A percentile compares a stretch with the other conserved stretches of the same genome.
These are phyloP conservation scores for Eospalax fontanierii DNA, from an alignment of 2,797 vertebrate genomes.

Conservation along the genomic window DNA sequence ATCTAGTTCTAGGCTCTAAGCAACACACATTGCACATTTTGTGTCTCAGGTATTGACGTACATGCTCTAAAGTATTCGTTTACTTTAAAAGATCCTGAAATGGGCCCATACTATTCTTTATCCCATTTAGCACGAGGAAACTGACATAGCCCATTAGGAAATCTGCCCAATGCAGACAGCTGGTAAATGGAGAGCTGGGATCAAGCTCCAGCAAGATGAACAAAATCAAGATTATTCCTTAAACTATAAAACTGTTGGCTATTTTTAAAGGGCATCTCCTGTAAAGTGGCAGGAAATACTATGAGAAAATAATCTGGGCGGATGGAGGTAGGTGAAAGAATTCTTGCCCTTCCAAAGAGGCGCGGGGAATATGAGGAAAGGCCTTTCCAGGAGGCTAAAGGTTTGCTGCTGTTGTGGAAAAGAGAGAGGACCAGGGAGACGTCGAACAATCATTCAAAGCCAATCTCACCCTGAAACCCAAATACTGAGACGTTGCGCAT, in stretches of 20 bases:
- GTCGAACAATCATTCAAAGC: neutral
- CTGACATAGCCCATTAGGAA: conserved; percentile 14
- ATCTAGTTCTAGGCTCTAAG: conserved; percentile 31
- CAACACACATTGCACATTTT: neutral
- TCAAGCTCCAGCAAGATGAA: conserved; percentile 6
- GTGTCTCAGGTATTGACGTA: neutral
- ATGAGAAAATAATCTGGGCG: neutral
- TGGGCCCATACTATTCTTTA: conserved; percentile 8
- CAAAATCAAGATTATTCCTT: conserved; percentile 39
- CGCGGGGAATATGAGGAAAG: neutral
- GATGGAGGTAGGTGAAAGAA: neutral
- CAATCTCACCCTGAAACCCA: conserved; percentile 22
- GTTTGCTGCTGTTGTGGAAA: neutral
- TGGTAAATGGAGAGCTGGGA: neutral
- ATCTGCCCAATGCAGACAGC: conserved; percentile 16
- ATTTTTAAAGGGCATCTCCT: neutral
- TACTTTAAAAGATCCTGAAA: conserved; percentile 43
- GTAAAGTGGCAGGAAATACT: conserved; percentile 39
- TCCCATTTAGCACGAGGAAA: conserved; percentile 46
- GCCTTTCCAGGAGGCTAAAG: neutral
- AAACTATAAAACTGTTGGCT: neutral
- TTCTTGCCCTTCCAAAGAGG: neutral
- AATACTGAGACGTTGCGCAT: neutral
- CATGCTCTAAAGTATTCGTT: conserved; percentile 27
- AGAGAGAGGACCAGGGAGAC: neutral